phyloP scores from a whole-genome alignment of 2,797 vertebrate species.

The Harpagifer antarcticus region DNA sequence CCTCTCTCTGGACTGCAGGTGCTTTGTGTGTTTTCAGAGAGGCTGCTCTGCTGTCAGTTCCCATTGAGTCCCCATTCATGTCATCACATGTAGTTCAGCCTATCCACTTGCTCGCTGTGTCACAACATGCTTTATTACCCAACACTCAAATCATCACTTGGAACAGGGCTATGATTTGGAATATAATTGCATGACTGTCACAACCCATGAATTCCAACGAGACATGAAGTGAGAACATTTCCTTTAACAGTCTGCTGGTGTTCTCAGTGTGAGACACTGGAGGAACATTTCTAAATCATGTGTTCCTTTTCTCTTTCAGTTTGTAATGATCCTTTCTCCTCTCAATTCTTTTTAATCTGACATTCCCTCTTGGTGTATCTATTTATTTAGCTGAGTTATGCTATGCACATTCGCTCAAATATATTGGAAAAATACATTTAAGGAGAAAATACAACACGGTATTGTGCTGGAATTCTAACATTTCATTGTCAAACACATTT shows the following conservation, averaged over 20 bases:
- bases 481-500: background rate
- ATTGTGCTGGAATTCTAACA: background rate
- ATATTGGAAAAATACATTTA: background rate
- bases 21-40: no score
- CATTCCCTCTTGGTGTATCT: background rate
- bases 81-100: no score
- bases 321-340: slow-evolving; percentile 7
- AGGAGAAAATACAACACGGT: background rate
- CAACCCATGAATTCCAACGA: slow-evolving; percentile 13
- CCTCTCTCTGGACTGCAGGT: no score
- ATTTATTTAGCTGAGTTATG: background rate
- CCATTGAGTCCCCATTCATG: no score
- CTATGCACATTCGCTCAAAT: background rate
- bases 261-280: slow-evolving; percentile 9
- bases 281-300: slow-evolving; percentile 21
- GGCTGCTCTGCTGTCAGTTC: no score
- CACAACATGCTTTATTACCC: background rate
- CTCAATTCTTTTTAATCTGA: background rate
- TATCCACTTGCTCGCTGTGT: background rate
- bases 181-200: slow-evolving; percentile 1
- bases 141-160: background rate
- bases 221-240: slow-evolving; percentile 13
- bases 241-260: slow-evolving; percentile 8
- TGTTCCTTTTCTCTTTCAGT: slow-evolving; percentile 6
- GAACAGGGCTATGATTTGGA: slow-evolving; percentile 5